Percentiles rank a stretch among this genome's conserved stretches.
These are phyloP conservation scores for Notothenia coriiceps DNA, from an alignment of 2,113 vertebrate genomes.

Conservation along the genomic window DNA sequence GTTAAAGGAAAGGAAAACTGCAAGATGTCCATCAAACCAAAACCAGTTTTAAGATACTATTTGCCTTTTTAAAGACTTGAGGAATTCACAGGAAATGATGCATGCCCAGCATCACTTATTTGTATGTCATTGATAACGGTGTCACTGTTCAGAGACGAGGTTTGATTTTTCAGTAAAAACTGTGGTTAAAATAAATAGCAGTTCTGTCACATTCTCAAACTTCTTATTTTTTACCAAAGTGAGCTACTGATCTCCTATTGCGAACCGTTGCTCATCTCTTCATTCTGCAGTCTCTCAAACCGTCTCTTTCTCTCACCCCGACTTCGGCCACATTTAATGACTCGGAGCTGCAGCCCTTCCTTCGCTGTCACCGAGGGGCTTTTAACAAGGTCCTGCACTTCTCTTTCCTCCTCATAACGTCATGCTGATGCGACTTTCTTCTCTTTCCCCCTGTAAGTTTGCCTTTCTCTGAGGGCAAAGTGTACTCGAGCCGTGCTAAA, in stretches of 20 bases:
- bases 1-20: background rate
- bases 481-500: constrained; percentile 38
- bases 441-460: constrained; percentile 40
- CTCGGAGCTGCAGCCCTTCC: constrained; percentile 63
- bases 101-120: background rate
- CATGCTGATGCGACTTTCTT: constrained; percentile 39
- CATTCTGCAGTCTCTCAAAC: constrained; percentile 20
- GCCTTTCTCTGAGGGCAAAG: constrained; percentile 48
- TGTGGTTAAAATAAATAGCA: background rate
- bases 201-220: background rate
- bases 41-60: background rate
- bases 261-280: constrained; percentile 1
- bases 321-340: constrained; percentile 69
- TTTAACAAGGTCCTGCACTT: constrained; percentile 77
- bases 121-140: background rate
- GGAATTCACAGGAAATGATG: background rate
- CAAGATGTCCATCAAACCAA: background rate
- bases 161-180: background rate
- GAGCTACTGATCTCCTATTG: constrained; percentile 15
- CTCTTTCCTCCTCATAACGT: constrained; percentile 63
- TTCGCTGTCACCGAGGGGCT: constrained; percentile 63
- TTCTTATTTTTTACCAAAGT: background rate
- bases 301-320: constrained; percentile 32
- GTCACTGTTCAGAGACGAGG: background rate
- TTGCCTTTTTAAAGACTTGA: background rate